Evolutionary conservation across 1,140 invertebrate genomes (phyloP).

Genomic region (Pseudomyrmex concolor): DNA sequence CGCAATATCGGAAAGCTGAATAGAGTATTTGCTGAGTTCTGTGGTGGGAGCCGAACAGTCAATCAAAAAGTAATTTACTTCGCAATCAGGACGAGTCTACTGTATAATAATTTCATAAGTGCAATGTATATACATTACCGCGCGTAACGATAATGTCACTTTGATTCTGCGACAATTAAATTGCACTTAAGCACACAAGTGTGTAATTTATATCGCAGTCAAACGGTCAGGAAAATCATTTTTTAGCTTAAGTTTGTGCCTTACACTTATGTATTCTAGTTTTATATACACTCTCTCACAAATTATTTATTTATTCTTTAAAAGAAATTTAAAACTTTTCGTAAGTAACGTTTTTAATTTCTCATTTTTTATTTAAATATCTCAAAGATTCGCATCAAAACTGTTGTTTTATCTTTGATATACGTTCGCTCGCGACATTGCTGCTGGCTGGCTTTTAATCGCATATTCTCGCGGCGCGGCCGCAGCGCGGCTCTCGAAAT

Average conservation of each 20-base stretch:
- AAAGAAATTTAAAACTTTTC: neutral
- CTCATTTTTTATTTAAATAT: neutral
- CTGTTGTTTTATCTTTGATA: no score
- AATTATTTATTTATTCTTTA: neutral
- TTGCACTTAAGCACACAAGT: neutral
- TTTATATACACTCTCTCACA: no score
- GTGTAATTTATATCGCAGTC: neutral
- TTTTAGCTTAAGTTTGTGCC: no score
- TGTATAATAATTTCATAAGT: conserved; percentile 43
- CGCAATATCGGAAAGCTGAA: conserved; percentile 42
- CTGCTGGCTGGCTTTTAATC: neutral
- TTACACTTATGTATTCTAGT: no score
- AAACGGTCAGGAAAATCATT: neutral
- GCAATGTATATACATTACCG: neutral
- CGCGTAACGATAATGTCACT: neutral
- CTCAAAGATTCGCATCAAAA: neutral
- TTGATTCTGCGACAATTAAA: neutral
- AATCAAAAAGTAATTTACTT: conserved; percentile 57
- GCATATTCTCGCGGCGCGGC: neutral
- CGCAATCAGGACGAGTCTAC: conserved; percentile 39
- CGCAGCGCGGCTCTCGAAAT: neutral
- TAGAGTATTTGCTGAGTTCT: conserved; percentile 39
- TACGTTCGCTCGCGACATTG: no score
- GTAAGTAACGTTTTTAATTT: neutral
- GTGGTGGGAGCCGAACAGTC: conserved; percentile 10